Evolutionary conservation across 2,888 invertebrate species (phyloP).

Genomic region (Molorchus minor): DNA sequence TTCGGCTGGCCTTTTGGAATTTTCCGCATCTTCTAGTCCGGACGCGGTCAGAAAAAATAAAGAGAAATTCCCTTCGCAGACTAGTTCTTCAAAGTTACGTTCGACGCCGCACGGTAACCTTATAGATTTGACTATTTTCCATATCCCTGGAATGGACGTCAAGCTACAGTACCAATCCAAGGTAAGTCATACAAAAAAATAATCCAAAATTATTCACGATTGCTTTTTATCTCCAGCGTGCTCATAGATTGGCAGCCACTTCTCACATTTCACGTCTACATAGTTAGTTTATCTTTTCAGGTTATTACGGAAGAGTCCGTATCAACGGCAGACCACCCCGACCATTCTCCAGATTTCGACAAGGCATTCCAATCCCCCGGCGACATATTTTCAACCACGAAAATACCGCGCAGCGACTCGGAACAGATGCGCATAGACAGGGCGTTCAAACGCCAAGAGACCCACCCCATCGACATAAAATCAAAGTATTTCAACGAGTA

Average conservation of each 20-base stretch:
- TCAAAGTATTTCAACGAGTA: constrained; percentile 38
- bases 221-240: too few species aligned
- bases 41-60: constrained; percentile 60
- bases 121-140: constrained; percentile 85
- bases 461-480: constrained; percentile 45
- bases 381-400: constrained; percentile 26
- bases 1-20: constrained; percentile 61
- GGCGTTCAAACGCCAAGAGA: constrained; percentile 58
- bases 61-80: constrained; percentile 56
- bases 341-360: constrained; percentile 49
- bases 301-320: constrained; percentile 43
- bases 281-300: constrained; percentile 26
- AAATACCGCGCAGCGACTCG: constrained; percentile 43
- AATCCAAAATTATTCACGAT: too few species aligned
- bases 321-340: constrained; percentile 23
- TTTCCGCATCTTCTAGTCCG: constrained; percentile 58
- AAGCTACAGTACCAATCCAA: constrained; percentile 62
- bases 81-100: constrained; percentile 56
- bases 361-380: constrained; percentile 47
- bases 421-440: constrained; percentile 59
- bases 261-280: not conserved
- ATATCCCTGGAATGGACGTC: constrained; percentile 90
- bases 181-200: constrained; percentile 41
- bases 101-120: constrained; percentile 61
- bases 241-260: too few species aligned